phyloP scores from a whole-genome alignment of 1,140 invertebrate species.

The Agraylea sexmaculata region DNA sequence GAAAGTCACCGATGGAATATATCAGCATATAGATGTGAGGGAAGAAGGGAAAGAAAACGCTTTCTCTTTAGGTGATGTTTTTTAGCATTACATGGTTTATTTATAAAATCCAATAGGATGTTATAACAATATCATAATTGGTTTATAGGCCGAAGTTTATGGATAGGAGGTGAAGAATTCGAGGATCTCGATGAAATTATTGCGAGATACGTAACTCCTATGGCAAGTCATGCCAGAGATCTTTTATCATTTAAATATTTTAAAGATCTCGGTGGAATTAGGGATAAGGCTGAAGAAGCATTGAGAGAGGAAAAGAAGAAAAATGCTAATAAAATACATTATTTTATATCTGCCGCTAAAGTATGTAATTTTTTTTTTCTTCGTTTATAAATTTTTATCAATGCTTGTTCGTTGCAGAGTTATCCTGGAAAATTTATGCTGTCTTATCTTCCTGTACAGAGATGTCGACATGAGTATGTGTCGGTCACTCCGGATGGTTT shows the following conservation, averaged over 20 bases:
- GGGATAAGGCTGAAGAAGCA: constrained; percentile 77
- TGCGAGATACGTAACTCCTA: constrained; percentile 88
- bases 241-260: constrained; percentile 88
- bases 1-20: constrained; percentile 92
- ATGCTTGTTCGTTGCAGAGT: constrained; percentile 42
- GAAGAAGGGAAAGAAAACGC: constrained; percentile 96
- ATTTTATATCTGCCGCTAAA: constrained; percentile 75
- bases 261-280: constrained; percentile 57
- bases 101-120: neutral
- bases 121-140: constrained; percentile 4
- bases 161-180: constrained; percentile 84
- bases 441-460: constrained; percentile 79
- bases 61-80: constrained; percentile 76
- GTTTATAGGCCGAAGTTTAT: constrained; percentile 48
- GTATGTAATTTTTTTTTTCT: constrained; percentile 6
- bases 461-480: constrained; percentile 82
- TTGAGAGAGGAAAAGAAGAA: constrained; percentile 77
- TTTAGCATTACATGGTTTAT: neutral
- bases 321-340: constrained; percentile 81
- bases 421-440: constrained; percentile 92
- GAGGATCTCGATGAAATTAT: constrained; percentile 99
- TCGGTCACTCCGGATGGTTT: constrained; percentile 88
- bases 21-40: constrained; percentile 90
- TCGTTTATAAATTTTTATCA: constrained; percentile 3
- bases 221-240: constrained; percentile 87